phyloP scores from a whole-genome alignment of 2,888 invertebrate genomes.

The Diplolepis rosae region DNA sequence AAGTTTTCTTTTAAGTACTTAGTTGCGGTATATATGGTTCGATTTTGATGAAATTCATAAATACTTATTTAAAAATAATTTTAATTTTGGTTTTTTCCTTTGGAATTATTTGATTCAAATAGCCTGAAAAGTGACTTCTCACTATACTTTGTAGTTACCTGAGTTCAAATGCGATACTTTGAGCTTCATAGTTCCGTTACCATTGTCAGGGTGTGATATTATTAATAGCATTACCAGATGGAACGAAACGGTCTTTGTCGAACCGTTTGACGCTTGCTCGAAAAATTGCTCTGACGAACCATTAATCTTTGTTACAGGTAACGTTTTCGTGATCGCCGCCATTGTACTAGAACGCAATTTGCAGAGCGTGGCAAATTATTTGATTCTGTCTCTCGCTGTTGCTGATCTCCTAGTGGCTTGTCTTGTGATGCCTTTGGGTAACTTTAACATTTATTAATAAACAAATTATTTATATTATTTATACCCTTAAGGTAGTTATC shows the following conservation, averaged over 20 bases:
- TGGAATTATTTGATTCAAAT: no score
- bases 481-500: no score
- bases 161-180: background rate
- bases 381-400: slow-evolving; percentile 92
- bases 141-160: background rate
- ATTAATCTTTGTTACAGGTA: slow-evolving; percentile 78
- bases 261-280: background rate
- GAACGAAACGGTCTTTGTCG: background rate
- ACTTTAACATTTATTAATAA: slow-evolving; percentile 40
- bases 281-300: slow-evolving; percentile 24
- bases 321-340: slow-evolving; percentile 95
- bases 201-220: slow-evolving; percentile 3
- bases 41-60: no score
- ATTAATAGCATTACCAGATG: background rate
- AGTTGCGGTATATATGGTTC: no score
- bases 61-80: no score
- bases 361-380: slow-evolving; percentile 91
- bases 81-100: no score
- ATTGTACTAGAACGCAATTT: slow-evolving; percentile 90
- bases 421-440: slow-evolving; percentile 82
- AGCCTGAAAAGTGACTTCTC: background rate
- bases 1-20: no score
- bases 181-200: background rate
- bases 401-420: slow-evolving; percentile 93
- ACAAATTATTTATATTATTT: background rate